These are phyloP conservation scores for Gopherus flavomarginatus DNA, from an alignment of 2,113 vertebrate genomes.

Conservation along the genomic window DNA sequence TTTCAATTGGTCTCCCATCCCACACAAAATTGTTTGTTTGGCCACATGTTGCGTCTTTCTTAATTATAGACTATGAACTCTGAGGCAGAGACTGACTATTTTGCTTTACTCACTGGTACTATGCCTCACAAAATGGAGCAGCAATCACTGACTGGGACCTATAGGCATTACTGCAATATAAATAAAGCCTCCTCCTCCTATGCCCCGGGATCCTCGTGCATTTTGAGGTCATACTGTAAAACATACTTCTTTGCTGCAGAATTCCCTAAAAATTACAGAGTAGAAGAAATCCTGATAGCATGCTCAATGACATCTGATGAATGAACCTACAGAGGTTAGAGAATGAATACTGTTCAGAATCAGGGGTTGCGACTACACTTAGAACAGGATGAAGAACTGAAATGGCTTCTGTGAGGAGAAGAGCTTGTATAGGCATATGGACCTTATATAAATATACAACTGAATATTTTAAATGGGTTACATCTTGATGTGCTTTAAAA, in stretches of 20 bases:
- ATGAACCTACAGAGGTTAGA: background rate
- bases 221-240: background rate
- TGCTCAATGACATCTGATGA: background rate
- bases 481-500: background rate
- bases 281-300: background rate
- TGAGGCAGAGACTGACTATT: background rate
- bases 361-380: background rate
- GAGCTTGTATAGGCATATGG: background rate
- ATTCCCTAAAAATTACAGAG: background rate
- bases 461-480: background rate
- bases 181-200: background rate
- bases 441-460: background rate
- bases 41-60: background rate
- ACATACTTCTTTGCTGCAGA: background rate
- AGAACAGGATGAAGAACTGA: background rate
- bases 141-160: background rate
- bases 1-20: background rate
- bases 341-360: background rate
- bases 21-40: background rate
- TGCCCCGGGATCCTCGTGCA: background rate
- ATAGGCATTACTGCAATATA: background rate
- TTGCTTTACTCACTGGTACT: too few relatives aligned
- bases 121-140: background rate
- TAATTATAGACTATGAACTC: background rate
- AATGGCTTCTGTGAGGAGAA: background rate